Evolutionary conservation across 2,113 vertebrate species (phyloP).

Genomic region (Burhinus bistriatus): DNA sequence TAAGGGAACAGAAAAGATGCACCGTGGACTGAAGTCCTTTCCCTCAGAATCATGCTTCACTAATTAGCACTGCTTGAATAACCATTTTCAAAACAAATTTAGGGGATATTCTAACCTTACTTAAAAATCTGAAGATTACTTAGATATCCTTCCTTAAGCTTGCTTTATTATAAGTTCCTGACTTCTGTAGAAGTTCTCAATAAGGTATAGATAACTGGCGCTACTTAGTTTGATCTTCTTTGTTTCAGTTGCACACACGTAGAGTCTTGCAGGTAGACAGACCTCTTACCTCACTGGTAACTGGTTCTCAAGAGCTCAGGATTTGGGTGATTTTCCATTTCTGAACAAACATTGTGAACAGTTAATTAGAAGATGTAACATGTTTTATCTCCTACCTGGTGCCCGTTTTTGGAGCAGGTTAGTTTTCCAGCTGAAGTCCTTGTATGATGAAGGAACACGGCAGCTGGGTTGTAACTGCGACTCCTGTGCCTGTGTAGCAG

Average conservation of each 20-base stretch:
- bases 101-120: not conserved
- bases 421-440: not conserved
- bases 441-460: fast-evolving
- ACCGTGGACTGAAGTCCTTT: not conserved
- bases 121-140: not conserved
- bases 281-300: not conserved
- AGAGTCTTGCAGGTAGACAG: not conserved
- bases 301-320: not conserved
- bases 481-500: not conserved
- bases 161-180: not conserved
- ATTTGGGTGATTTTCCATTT: not conserved
- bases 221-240: not conserved
- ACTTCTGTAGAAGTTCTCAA: not conserved
- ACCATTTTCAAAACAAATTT: not conserved
- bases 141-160: not conserved
- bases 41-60: not conserved
- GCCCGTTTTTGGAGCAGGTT: not conserved
- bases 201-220: not conserved
- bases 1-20: not conserved
- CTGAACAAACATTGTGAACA: not conserved
- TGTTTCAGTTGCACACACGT: not conserved
- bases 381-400: not conserved
- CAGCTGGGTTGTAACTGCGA: not conserved
- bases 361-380: not conserved
- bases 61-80: not conserved